Percentiles rank a stretch among this genome's conserved stretches.
Conservation (phyloP, 2,797 vertebrate species). For the Leptodactylus fallax region DNA sequence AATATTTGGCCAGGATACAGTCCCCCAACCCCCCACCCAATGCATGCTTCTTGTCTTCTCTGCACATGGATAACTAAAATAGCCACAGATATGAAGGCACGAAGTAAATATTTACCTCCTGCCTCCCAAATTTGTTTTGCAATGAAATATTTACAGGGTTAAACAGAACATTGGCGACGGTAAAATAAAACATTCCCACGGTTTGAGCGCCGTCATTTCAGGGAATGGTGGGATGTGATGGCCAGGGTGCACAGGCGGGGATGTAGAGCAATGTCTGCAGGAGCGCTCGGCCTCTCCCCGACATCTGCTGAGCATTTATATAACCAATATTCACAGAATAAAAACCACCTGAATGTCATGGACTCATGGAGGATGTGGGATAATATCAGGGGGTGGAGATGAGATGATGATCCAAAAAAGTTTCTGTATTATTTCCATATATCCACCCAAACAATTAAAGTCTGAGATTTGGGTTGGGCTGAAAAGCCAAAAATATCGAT, state of each 20-base stretch:
- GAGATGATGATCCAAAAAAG: neutral
- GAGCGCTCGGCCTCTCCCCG: neutral
- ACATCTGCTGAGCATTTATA: slow-evolving; percentile 23
- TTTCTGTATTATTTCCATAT: neutral
- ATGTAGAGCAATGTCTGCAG: neutral
- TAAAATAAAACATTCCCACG: slow-evolving; percentile 21
- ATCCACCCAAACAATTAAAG: neutral
- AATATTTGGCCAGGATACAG: neutral
- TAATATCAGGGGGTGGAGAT: neutral
- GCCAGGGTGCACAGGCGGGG: neutral
- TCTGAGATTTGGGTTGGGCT: neutral
- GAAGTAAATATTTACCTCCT: slow-evolving; percentile 26
- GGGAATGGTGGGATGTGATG: neutral
- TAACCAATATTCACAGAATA: neutral
- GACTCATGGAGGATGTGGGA: neutral
- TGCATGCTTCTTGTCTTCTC: neutral
- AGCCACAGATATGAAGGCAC: neutral
- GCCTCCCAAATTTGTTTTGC: slow-evolving; percentile 10
- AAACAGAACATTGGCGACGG: neutral
- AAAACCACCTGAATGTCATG: neutral
- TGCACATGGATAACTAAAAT: neutral
- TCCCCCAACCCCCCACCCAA: neutral
- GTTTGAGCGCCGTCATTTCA: neutral
- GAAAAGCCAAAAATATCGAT: neutral
- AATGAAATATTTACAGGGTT: slow-evolving; percentile 14